Evolutionary conservation across 1,140 invertebrate genomes (phyloP).

Genomic region (Zaprionus kolodkinae): DNA sequence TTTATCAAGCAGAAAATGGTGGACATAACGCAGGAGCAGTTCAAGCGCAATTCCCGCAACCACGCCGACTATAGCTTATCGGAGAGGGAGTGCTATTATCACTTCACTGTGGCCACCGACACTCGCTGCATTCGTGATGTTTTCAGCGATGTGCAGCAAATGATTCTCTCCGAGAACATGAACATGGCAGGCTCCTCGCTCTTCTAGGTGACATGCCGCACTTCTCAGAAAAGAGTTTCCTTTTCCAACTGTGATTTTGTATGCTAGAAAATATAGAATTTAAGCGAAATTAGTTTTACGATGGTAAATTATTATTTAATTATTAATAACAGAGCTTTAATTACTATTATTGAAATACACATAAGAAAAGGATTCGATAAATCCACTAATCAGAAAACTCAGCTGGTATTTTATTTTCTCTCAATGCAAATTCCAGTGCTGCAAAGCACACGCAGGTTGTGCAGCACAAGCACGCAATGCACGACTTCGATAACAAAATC

Average conservation of each 20-base stretch:
- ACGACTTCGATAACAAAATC: constrained; percentile 13
- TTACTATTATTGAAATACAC: constrained; percentile 10
- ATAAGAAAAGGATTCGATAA: constrained; percentile 18
- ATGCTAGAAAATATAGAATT: constrained; percentile 6
- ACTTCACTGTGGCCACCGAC: constrained; percentile 90
- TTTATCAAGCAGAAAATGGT: constrained; percentile 89
- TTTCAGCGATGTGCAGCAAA: constrained; percentile 89
- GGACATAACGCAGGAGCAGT: constrained; percentile 79
- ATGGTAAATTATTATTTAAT: constrained; percentile 19
- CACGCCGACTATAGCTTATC: constrained; percentile 64
- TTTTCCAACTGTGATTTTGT: constrained; percentile 52
- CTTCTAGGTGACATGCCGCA: constrained; percentile 44
- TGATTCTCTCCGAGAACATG: constrained; percentile 87
- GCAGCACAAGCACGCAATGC: not conserved
- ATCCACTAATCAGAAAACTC: constrained; percentile 17
- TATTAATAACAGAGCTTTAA: constrained; percentile 6
- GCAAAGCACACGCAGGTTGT: not conserved
- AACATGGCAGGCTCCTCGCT: constrained; percentile 80
- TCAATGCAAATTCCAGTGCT: not conserved
- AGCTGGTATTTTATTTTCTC: not conserved
- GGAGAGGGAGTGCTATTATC: constrained; percentile 87
- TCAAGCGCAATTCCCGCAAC: constrained; percentile 77
- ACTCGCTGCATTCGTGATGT: constrained; percentile 89
- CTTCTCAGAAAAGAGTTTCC: constrained; percentile 39
- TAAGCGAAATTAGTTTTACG: constrained; percentile 35